Evolutionary conservation across 2,113 vertebrate species (phyloP).

Genomic region (Petrocephalus zakoni): DNA sequence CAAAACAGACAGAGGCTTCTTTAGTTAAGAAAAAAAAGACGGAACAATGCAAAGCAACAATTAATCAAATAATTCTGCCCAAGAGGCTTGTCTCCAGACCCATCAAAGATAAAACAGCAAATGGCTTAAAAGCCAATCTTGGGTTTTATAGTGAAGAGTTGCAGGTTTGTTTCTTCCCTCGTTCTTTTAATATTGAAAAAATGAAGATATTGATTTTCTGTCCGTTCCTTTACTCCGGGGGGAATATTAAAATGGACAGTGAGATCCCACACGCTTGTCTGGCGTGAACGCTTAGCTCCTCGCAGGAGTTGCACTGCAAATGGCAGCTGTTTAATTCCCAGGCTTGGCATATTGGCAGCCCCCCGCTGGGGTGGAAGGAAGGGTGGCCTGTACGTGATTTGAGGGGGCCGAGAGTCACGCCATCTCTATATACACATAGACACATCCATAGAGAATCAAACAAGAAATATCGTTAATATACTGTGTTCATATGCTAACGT

Average conservation of each 20-base stretch:
- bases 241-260: conserved; percentile 58
- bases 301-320: conserved; percentile 29
- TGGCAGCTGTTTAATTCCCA: conserved; percentile 30
- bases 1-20: not conserved
- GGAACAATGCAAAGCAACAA: conserved; percentile 31
- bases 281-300: conserved; percentile 22
- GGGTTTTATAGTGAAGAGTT: conserved; percentile 44
- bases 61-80: conserved; percentile 44
- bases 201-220: conserved; percentile 60
- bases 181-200: conserved; percentile 55
- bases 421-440: not conserved
- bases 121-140: conserved; percentile 46
- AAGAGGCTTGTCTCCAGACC: conserved; percentile 36
- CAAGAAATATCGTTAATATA: not conserved
- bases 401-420: not conserved
- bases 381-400: not conserved
- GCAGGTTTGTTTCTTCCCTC: conserved; percentile 39
- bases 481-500: not conserved
- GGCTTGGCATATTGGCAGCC: not conserved
- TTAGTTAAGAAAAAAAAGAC: not conserved
- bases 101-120: conserved; percentile 45
- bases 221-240: conserved; percentile 50
- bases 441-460: not conserved
- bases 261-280: conserved; percentile 41
- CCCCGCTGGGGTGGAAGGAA: conserved; percentile 7